Percentiles rank a stretch among this genome's conserved stretches.
These are phyloP conservation scores for Tetheella fluctuosa DNA, from an alignment of 2,888 invertebrate species.

Conservation along the genomic window DNA sequence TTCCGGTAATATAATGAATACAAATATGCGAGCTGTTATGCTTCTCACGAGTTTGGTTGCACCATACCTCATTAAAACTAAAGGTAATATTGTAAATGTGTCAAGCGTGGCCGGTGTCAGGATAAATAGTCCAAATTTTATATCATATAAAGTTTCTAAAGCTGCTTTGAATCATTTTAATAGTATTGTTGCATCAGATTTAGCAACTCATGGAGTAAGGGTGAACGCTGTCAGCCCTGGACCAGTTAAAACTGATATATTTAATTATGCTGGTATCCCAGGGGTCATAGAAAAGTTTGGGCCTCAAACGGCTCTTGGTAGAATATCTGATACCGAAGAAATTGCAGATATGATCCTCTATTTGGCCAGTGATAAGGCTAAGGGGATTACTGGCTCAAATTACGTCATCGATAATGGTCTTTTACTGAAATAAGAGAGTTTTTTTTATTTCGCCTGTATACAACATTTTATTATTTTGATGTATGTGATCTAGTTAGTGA, in stretches of 20 bases:
- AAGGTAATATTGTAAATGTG: slow-evolving; percentile 38
- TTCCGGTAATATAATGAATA: slow-evolving; percentile 32
- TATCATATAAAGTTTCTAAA: slow-evolving; percentile 34
- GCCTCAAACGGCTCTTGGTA: slow-evolving; percentile 21
- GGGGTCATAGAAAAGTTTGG: slow-evolving; percentile 34
- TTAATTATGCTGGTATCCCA: slow-evolving; percentile 81
- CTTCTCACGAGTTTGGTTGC: slow-evolving; percentile 28
- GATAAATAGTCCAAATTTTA: slow-evolving; percentile 12
- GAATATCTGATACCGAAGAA: slow-evolving; percentile 33
- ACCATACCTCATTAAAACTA: slow-evolving; percentile 34
- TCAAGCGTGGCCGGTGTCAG: slow-evolving; percentile 24
- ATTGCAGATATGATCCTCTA: slow-evolving; percentile 38
- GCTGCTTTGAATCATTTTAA: slow-evolving; percentile 88
- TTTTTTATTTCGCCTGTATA: neutral
- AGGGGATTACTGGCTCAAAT: slow-evolving; percentile 38
- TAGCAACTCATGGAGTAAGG: slow-evolving; percentile 82
- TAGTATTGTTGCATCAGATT: slow-evolving; percentile 86
- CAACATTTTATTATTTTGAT: no score
- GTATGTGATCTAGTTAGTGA: no score
- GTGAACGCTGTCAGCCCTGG: slow-evolving; percentile 90
- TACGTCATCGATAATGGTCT: slow-evolving; percentile 36
- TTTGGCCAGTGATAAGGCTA: slow-evolving; percentile 36
- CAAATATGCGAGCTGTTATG: slow-evolving; percentile 35
- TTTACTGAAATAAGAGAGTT: neutral
- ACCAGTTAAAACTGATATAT: slow-evolving; percentile 75